Percentiles rank a stretch among this genome's conserved stretches.
Conservation (phyloP, 2,888 invertebrate genomes). For the Nymphalis polychloros region DNA sequence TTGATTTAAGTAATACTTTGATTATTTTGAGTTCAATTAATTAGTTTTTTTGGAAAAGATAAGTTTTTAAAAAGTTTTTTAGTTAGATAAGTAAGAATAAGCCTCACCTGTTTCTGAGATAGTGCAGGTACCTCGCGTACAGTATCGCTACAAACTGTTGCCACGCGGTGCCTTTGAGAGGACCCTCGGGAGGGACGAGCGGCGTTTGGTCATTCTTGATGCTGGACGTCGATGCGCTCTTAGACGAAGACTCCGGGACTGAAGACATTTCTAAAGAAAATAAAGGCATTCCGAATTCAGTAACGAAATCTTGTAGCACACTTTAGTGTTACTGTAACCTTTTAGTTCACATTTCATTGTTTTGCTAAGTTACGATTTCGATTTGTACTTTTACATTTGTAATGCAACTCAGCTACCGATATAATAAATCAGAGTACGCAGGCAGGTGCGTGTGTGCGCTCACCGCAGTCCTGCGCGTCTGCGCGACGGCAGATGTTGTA, state of each 20-base stretch:
- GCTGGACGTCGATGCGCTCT: constrained; percentile 59
- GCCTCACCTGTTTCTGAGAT: constrained; percentile 79
- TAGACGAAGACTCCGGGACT: constrained; percentile 53
- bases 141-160: constrained; percentile 75
- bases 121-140: constrained; percentile 82
- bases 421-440: too few species aligned
- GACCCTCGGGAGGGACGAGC: constrained; percentile 53
- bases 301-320: too few species aligned
- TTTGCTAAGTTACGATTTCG: too few species aligned
- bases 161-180: constrained; percentile 47
- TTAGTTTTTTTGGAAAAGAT: too few species aligned
- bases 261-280: constrained; percentile 24
- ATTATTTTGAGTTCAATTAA: too few species aligned
- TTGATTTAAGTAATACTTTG: too few species aligned
- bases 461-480: constrained; percentile 46
- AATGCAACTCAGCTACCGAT: too few species aligned
- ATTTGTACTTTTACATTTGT: too few species aligned
- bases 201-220: constrained; percentile 49
- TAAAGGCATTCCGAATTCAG: neutral
- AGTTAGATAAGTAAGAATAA: too few species aligned
- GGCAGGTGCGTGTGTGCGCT: neutral
- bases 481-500: constrained; percentile 75
- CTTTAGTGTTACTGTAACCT: too few species aligned
- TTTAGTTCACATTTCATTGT: too few species aligned
- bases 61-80: too few species aligned